Evolutionary conservation across 2,113 vertebrate genomes (phyloP).

Genomic region (Orycteropus afer): DNA sequence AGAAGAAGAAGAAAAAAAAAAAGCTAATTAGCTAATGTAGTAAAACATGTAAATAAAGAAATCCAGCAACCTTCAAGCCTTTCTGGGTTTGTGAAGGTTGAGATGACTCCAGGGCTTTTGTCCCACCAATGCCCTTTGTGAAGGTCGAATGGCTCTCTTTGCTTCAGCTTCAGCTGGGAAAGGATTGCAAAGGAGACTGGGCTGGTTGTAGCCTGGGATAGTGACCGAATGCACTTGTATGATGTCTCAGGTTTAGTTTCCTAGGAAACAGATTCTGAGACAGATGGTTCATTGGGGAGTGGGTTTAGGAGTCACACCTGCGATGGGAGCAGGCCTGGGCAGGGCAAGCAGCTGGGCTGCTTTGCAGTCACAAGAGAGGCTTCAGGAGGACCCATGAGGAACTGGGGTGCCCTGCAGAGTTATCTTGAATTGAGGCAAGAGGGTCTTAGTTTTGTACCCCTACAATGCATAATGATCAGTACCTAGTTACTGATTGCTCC

Average conservation of each 20-base stretch:
- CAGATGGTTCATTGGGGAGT: not conserved
- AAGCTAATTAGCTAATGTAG: conserved; percentile 85
- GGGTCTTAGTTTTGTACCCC: not conserved
- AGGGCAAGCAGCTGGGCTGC: not conserved
- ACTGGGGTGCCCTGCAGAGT: too few relatives aligned
- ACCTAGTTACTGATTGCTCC: not conserved
- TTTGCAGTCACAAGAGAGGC: not conserved
- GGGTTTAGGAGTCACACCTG: not conserved
- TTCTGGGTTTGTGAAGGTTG: conserved; percentile 28
- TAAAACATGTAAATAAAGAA: conserved; percentile 76
- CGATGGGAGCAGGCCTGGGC: not conserved
- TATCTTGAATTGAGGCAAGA: not conserved
- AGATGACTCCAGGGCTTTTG: not conserved
- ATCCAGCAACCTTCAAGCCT: conserved; percentile 65
- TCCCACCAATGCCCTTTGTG: not conserved
- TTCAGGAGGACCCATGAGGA: fast-evolving
- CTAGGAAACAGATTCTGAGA: not conserved
- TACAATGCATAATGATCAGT: fast-evolving
- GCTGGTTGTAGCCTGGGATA: too few relatives aligned
- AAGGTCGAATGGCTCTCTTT: not conserved
- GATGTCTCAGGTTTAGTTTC: not conserved
- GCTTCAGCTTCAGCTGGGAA: not conserved
- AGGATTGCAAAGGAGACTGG: fast-evolving
- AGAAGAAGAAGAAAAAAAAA: too few relatives aligned
- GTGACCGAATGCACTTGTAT: not conserved